These are phyloP conservation scores for Agrypnia vestita DNA, from an alignment of 1,140 invertebrate genomes.

Conservation along the genomic window DNA sequence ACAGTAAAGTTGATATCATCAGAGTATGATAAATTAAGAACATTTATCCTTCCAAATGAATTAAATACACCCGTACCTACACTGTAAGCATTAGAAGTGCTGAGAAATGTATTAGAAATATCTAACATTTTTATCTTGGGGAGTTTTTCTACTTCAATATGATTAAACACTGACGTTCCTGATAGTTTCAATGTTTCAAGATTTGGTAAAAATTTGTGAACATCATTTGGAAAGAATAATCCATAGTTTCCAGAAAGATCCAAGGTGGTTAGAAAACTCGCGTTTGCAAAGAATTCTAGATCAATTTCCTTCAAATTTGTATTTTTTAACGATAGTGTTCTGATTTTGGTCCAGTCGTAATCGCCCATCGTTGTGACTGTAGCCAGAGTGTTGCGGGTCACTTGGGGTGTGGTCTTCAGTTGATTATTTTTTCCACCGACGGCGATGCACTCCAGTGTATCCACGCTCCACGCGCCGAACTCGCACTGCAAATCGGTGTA, in stretches of 20 bases:
- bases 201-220: neutral
- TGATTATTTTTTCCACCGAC: neutral
- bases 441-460: neutral
- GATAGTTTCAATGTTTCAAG: neutral
- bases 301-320: neutral
- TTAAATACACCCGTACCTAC: neutral
- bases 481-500: neutral
- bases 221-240: neutral
- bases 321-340: neutral
- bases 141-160: neutral
- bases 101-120: neutral
- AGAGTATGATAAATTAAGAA: neutral
- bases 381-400: no score
- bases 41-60: neutral
- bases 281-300: neutral
- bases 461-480: neutral
- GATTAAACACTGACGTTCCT: neutral
- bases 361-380: neutral
- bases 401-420: neutral
- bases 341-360: neutral
- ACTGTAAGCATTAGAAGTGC: neutral
- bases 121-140: neutral
- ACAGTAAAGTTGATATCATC: neutral
- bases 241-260: neutral
- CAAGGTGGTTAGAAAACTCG: neutral